Evolutionary conservation across 2,888 invertebrate species (phyloP).

Genomic region (Drosophila seclusa): DNA sequence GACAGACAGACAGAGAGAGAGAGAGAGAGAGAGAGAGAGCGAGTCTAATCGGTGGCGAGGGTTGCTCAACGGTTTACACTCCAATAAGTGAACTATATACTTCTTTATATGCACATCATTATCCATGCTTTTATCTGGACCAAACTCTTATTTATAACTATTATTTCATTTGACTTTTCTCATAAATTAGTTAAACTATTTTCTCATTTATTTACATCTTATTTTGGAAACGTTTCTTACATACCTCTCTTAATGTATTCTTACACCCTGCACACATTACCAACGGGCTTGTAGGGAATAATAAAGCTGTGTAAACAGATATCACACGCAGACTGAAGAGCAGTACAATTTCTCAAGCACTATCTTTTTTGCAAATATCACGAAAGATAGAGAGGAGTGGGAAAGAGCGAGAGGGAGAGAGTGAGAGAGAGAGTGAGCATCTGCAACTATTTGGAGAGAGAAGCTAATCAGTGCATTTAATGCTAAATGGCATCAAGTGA

Average conservation of each 20-base stretch:
- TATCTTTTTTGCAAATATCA: not conserved
- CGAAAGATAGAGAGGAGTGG: not conserved
- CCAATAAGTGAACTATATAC: not conserved
- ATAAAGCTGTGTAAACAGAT: not conserved
- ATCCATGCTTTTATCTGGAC: not conserved
- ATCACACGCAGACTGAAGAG: not conserved
- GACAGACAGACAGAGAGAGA: not conserved
- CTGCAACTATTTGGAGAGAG: not conserved
- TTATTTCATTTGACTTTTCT: not conserved
- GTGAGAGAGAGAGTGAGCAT: too few relatives aligned
- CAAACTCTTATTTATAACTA: not conserved
- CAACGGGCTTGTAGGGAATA: not conserved
- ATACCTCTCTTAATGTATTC: not conserved
- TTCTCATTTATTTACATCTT: not conserved
- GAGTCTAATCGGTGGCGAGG: not conserved
- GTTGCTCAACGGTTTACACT: not conserved
- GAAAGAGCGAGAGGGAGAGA: not conserved
- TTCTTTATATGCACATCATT: not conserved
- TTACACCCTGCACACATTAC: not conserved
- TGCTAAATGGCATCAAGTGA: not conserved
- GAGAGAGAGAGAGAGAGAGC: not conserved
- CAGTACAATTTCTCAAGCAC: not conserved
- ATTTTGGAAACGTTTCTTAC: not conserved
- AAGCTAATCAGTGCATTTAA: not conserved
- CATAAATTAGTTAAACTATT: not conserved